Evolutionary conservation across 2,888 invertebrate genomes (phyloP), one percentile per base, ranked within the genome.

Genomic region (Keiferia lycopersicella): DNA sequence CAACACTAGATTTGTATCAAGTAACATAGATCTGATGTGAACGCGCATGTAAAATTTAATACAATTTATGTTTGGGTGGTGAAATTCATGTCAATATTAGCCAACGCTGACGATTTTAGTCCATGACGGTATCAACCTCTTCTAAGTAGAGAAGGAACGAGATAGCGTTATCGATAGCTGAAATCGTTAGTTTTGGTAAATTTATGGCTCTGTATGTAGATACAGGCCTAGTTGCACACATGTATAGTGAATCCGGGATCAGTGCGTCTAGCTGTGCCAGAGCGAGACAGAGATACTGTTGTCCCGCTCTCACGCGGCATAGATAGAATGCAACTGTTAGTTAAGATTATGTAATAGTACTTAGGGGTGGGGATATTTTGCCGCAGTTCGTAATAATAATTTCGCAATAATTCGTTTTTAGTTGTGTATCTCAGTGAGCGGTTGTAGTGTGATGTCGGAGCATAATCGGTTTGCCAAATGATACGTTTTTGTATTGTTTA

Each of bases 341-440:
- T 68, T 81, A 82, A 83, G 82, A 73, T 79, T 80, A 75, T 75
- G 75, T 81, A 51, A 38, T 86, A 87, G 89, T 88, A 88, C 87
- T 88, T 89, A 89, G 85, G 77, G 81, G 81, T 77, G 64, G 81
- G 81, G 82, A 76, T 71, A 79, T 75, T 80, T 77, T 76, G 81
- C 77, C 78, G 75, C 74, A 76, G 72, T 79, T 77, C 67, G 74
- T 79, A 74, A 79, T 80, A 77, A 75, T 79, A 66, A 67, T 81
- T 79, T 81, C 76, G 82, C 81, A 81, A 81, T 83, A 82, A 77
- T 75, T 71, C 72, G 70, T 73, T 75, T 69, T 77, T 75, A 71
- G 72, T 73, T 68, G 70, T 68, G 73, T 73, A 71, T 68, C 70
- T 71, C 71, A 50, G 56, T 65, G 56, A 63, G 67, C 59, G 75